Evolutionary conservation across 2,888 invertebrate species (phyloP), one percentile per base, ranked within the genome.

Genomic region (Drosophila cognata): DNA sequence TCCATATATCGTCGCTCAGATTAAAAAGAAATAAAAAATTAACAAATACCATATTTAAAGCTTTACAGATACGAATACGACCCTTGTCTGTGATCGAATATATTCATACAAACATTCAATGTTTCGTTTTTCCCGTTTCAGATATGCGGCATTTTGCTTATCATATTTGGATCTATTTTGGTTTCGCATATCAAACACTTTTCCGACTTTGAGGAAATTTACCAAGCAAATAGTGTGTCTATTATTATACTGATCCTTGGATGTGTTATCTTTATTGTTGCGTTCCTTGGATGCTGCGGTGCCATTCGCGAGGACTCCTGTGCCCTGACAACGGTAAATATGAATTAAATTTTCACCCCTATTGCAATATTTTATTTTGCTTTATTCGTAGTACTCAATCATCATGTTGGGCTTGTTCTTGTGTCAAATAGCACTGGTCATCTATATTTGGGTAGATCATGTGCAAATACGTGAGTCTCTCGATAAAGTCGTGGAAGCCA

Each of bases 281-380:
- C 97, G 0, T 97, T 97, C 94, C 96, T 98, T 91, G 98, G 98
- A 73, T 98, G 98, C 94, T 98, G 97, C 91, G 98, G 98, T 38
- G 97, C 98, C 16, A 95, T 97, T 80, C 95, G 96, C 77, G 97
- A 98, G 93, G 97, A 96, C 91, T 95, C 97, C 91, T 97, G 97
- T 94, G 96, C 97, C 95, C 95, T 96, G 59, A 95, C 97, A 92
- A 96, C 96, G 90, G 97, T 97, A 94, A 94, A 10, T 29, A 3
- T 11, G 3, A 25, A 10, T 5, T 5, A 0, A 8, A 21, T 5
- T 25, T 6, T 6, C 11, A 25, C 4, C 13, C 31, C n/a, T 8
- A 48, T 16, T 18, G 18, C 2, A 25, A 16, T 25, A 1, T 1
- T 6, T 16, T 33, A 29, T 11, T 31, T 33, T 25, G 28, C 33